These are phyloP conservation scores for Zaprionus lachaisei DNA, from an alignment of 1,140 invertebrate species.

Conservation along the genomic window DNA sequence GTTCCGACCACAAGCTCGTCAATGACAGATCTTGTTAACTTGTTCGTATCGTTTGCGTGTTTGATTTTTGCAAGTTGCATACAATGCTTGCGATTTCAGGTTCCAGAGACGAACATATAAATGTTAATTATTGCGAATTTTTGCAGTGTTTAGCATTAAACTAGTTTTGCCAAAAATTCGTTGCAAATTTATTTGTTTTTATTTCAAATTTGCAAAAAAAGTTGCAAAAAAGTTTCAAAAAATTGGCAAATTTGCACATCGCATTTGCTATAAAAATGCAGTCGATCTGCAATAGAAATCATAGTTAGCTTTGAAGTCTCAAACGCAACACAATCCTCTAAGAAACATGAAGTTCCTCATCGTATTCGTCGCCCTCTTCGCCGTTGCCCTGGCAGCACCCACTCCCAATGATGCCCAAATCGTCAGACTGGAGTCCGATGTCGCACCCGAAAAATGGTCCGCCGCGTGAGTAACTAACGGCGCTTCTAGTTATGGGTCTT, in stretches of 20 bases:
- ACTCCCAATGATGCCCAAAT: neutral
- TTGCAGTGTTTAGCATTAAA: neutral
- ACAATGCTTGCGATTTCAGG: constrained; percentile 3
- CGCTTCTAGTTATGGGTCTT: neutral
- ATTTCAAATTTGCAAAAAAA: neutral
- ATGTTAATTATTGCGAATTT: constrained; percentile 9
- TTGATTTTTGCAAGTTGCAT: neutral
- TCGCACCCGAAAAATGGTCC: constrained; percentile 42
- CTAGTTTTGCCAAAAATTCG: neutral
- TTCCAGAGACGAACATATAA: neutral
- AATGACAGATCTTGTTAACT: neutral
- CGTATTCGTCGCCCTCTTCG: constrained; percentile 53
- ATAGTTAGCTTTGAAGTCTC: constrained; percentile 43
- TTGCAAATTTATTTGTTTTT: neutral
- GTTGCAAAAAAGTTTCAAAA: neutral
- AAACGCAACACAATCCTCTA: constrained; percentile 23
- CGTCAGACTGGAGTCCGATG: constrained; percentile 56
- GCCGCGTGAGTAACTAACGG: constrained; percentile 15
- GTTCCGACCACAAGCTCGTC: neutral
- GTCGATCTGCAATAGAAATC: neutral
- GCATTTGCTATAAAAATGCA: constrained; percentile 25
- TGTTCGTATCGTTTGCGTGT: neutral
- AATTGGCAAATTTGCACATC: neutral
- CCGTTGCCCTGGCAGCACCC: constrained; percentile 36
- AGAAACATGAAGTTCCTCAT: constrained; percentile 69